These are phyloP conservation scores for Augochlorella aurata DNA, from an alignment of 2,888 invertebrate genomes.

Conservation along the genomic window DNA sequence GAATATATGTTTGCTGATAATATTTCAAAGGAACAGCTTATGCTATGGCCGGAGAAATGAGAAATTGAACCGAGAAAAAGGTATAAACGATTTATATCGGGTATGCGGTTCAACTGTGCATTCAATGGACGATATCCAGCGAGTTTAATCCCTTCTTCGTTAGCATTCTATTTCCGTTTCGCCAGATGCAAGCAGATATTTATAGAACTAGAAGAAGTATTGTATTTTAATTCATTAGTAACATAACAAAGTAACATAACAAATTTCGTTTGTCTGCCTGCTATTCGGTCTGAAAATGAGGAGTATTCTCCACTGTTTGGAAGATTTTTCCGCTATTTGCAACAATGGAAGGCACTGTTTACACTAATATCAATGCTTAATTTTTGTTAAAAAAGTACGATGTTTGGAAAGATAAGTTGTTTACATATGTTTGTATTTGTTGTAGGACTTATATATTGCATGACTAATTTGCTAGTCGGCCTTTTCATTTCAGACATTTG, in stretches of 20 bases:
- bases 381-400: too few species aligned
- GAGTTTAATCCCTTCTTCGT: constrained; percentile 27
- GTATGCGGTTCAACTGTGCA: constrained; percentile 23
- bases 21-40: constrained; percentile 46
- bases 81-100: constrained; percentile 42
- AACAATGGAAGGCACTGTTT: not conserved
- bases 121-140: constrained; percentile 22
- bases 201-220: constrained; percentile 22
- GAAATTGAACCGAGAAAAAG: constrained; percentile 37
- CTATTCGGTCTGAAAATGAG: not conserved
- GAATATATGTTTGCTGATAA: constrained; percentile 38
- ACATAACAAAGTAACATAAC: not conserved
- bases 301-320: not conserved
- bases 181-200: constrained; percentile 1
- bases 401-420: too few species aligned
- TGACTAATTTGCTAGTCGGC: too few species aligned
- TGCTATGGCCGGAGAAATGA: constrained; percentile 26
- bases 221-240: not conserved
- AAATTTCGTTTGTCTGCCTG: not conserved
- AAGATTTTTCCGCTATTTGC: too few species aligned
- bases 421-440: too few species aligned
- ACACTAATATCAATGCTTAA: too few species aligned
- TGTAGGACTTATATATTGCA: too few species aligned
- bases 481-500: too few species aligned
- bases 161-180: constrained; percentile 41